These are phyloP conservation scores for Branchipolynoe longqiensis DNA, from an alignment of 2,888 invertebrate genomes.

Conservation along the genomic window DNA sequence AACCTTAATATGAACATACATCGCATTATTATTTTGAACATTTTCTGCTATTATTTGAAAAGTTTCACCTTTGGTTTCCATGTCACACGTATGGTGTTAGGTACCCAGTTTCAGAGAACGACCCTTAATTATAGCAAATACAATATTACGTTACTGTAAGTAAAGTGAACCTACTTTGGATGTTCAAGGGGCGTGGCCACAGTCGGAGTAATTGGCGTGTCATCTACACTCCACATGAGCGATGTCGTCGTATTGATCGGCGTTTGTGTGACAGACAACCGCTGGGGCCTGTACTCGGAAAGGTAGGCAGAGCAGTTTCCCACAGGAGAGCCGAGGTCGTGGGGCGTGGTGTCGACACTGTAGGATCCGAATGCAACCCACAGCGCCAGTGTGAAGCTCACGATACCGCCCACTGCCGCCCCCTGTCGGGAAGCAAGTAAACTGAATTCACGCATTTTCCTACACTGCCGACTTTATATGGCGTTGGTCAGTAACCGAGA, in stretches of 20 bases:
- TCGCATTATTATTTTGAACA: too few relatives aligned
- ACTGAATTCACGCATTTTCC: neutral
- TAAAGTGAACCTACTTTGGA: slow-evolving; percentile 6
- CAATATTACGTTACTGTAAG: neutral
- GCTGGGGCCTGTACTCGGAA: neutral
- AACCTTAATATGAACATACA: too few relatives aligned
- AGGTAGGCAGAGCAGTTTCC: neutral
- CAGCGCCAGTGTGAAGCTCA: neutral
- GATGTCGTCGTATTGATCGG: neutral
- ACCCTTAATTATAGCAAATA: neutral
- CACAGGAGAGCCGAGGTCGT: slow-evolving; percentile 1
- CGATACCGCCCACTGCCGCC: slow-evolving; percentile 4
- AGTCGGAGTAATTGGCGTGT: neutral
- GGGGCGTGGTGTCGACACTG: neutral
- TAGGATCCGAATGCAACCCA: slow-evolving; percentile 33
- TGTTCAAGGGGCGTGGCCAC: too few relatives aligned
- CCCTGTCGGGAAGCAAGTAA: neutral
- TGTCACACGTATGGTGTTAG: neutral
- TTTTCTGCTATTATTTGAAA: too few relatives aligned
- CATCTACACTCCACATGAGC: neutral
- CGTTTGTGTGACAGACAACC: neutral
- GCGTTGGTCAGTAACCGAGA: too few relatives aligned
- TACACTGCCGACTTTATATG: neutral
- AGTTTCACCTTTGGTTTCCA: too few relatives aligned
- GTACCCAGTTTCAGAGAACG: neutral